These are phyloP conservation scores for Drosophila kuntzei DNA, from an alignment of 2,888 invertebrate genomes.

Conservation along the genomic window DNA sequence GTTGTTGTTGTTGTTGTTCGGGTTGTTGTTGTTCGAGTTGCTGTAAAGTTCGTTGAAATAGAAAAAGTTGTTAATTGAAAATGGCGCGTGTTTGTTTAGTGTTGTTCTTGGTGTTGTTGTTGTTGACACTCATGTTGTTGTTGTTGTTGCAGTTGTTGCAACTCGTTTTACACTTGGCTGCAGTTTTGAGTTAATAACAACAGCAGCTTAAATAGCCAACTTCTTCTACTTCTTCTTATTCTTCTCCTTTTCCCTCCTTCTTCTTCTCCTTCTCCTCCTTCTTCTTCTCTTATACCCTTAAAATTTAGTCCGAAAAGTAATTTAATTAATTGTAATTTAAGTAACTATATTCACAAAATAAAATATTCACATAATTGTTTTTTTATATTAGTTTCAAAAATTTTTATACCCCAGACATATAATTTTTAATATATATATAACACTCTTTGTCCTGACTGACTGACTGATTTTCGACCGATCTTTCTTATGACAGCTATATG, in stretches of 20 bases:
- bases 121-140: slow-evolving; percentile 13
- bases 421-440: too few relatives aligned
- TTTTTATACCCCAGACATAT: too few relatives aligned
- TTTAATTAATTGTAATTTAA: too few relatives aligned
- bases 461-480: too few relatives aligned
- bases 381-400: too few relatives aligned
- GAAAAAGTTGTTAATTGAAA: slow-evolving; percentile 76
- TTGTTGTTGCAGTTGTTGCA: slow-evolving; percentile 30
- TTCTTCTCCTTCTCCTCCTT: not conserved
- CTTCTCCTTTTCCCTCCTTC: slow-evolving; percentile 12
- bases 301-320: too few relatives aligned
- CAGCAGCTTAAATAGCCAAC: slow-evolving; percentile 24
- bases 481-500: too few relatives aligned
- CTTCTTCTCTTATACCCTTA: too few relatives aligned
- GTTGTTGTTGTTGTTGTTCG: slow-evolving; percentile 1
- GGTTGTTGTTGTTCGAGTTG: slow-evolving; percentile 21
- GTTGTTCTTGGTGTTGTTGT: slow-evolving; percentile 15
- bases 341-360: too few relatives aligned
- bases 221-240: not conserved
- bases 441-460: too few relatives aligned
- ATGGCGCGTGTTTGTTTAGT: slow-evolving; percentile 54
- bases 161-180: slow-evolving; percentile 54
- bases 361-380: too few relatives aligned
- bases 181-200: slow-evolving; percentile 42
- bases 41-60: slow-evolving; percentile 31